phyloP scores from a whole-genome alignment of 1,140 invertebrate genomes.

The Bombus vancouverensis region DNA sequence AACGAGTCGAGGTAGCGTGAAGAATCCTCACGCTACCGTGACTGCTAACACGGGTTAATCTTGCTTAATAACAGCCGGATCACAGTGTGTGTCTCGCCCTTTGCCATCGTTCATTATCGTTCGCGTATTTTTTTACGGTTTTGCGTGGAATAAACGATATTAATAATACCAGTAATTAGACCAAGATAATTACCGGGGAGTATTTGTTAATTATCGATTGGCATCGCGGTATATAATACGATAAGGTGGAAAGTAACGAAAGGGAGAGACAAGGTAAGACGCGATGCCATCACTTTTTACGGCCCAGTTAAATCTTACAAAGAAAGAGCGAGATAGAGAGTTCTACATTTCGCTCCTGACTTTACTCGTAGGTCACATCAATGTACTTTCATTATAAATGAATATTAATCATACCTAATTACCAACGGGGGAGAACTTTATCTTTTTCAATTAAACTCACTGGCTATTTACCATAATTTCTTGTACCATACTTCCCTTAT shows the following conservation, averaged over 20 bases:
- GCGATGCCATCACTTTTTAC: slow-evolving; percentile 35
- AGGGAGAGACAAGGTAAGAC: background rate
- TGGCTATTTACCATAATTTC: too few species aligned
- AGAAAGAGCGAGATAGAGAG: background rate
- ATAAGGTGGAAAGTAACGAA: background rate
- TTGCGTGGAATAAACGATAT: slow-evolving; percentile 59
- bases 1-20: slow-evolving; percentile 46
- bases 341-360: background rate
- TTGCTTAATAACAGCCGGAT: slow-evolving; percentile 64
- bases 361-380: background rate
- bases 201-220: slow-evolving; percentile 55
- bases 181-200: slow-evolving; percentile 49
- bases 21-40: slow-evolving; percentile 60
- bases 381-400: slow-evolving; percentile 4
- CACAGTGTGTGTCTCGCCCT: slow-evolving; percentile 57
- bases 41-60: slow-evolving; percentile 68
- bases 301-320: slow-evolving; percentile 9
- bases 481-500: too few species aligned
- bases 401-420: slow-evolving; percentile 23
- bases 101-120: slow-evolving; percentile 62
- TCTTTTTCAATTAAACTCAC: too few species aligned
- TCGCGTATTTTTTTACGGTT: slow-evolving; percentile 64
- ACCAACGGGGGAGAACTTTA: too few species aligned
- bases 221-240: slow-evolving; percentile 5
- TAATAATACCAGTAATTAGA: slow-evolving; percentile 63